Conservation (phyloP, 92 coral and sea anemone genomes). For the Muricea muricata region DNA sequence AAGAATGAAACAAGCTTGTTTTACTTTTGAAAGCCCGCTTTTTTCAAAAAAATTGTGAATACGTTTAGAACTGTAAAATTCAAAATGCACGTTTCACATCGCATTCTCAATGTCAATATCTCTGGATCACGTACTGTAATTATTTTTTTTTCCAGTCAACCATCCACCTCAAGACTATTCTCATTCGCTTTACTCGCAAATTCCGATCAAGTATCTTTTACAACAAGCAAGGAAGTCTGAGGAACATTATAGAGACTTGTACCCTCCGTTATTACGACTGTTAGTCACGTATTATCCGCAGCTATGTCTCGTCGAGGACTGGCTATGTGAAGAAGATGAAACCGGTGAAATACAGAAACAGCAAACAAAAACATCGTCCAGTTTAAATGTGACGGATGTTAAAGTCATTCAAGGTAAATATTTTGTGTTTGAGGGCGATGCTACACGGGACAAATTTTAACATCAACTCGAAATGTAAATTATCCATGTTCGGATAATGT, state of each 20-base stretch:
- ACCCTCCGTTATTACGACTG: constrained; percentile 86
- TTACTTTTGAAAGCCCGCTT: no score
- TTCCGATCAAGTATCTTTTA: constrained; percentile 86
- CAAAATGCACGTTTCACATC: no score
- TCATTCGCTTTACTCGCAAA: constrained; percentile 76
- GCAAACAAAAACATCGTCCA: constrained; percentile 43
- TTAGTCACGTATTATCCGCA: constrained; percentile 87
- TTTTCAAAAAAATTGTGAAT: no score
- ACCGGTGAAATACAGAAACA: constrained; percentile 34
- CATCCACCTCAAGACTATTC: constrained; percentile 78
- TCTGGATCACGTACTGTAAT: no score
- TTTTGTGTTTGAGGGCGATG: background rate
- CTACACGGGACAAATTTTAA: background rate
- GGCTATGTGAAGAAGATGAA: constrained; percentile 88
- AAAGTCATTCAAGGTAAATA: constrained; percentile 42
- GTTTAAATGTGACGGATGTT: background rate
- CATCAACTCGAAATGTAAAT: background rate
- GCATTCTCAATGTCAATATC: no score
- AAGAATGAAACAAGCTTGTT: no score
- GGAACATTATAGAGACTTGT: constrained; percentile 82
- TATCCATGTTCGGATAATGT: background rate
- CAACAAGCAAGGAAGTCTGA: constrained; percentile 84
- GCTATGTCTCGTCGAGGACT: constrained; percentile 92
- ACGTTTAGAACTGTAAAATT: no score
- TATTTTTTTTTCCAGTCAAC: constrained; percentile 73